phyloP scores from a whole-genome alignment of 2,888 invertebrate genomes.

The Hypolimnas misippus region DNA sequence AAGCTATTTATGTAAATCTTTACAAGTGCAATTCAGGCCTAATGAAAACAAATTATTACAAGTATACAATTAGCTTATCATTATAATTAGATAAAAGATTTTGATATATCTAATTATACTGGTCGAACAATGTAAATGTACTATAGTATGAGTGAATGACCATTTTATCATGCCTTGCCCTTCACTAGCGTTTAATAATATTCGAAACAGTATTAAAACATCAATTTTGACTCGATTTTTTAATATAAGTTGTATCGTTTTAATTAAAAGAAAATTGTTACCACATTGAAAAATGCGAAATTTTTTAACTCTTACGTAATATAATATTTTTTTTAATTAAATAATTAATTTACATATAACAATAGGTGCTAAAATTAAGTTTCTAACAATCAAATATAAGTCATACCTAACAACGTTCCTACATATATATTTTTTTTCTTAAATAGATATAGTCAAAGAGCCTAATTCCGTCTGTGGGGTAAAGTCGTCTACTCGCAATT shows the following conservation, averaged over 20 bases:
- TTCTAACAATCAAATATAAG: constrained; percentile 10
- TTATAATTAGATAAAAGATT: too few relatives aligned
- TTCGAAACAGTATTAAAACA: constrained; percentile 8
- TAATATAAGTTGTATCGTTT: constrained; percentile 2
- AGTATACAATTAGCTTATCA: too few relatives aligned
- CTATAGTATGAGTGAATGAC: neutral
- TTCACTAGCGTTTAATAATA: constrained; percentile 1
- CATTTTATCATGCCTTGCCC: constrained; percentile 5
- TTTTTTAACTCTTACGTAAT: neutral
- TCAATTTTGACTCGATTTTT: neutral
- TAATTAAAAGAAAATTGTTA: constrained; percentile 2
- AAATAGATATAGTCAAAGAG: constrained; percentile 5
- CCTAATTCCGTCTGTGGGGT: too few relatives aligned
- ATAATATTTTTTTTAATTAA: neutral
- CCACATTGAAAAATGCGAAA: neutral
- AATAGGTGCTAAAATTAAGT: constrained; percentile 31
- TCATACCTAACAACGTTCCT: constrained; percentile 9
- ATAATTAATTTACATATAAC: constrained; percentile 16
- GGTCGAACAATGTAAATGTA: neutral
- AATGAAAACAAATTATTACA: too few relatives aligned
- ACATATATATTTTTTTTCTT: constrained; percentile 6
- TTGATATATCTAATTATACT: neutral
- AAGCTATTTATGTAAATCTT: too few relatives aligned
- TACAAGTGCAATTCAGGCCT: too few relatives aligned
- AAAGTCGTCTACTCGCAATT: too few relatives aligned